Percentiles rank a stretch among this genome's conserved stretches.
Conservation (phyloP, 2,113 vertebrate species). For the Pedetes capensis region DNA sequence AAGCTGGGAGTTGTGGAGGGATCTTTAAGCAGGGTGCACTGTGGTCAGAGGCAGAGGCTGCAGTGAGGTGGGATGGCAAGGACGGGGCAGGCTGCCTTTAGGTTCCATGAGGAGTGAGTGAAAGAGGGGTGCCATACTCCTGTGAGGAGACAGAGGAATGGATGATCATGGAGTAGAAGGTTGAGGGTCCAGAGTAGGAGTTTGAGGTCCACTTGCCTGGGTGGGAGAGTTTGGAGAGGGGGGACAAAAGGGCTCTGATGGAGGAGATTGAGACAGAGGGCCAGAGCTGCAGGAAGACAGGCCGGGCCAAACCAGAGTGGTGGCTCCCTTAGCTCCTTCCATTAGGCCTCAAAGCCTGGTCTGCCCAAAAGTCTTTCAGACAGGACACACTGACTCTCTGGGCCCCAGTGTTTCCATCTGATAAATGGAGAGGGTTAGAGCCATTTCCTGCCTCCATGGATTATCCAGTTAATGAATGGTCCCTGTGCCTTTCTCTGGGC, state of each 20-base stretch:
- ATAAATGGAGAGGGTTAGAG: background rate
- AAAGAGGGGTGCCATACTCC: background rate
- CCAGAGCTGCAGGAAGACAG: background rate
- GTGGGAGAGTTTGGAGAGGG: background rate
- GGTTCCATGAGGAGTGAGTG: background rate
- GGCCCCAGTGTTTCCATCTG: background rate
- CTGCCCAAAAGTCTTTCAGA: background rate
- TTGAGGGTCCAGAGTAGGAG: background rate
- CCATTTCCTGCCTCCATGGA: background rate
- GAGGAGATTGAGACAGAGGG: background rate
- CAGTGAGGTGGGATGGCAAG: fast-evolving
- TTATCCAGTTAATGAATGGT: background rate
- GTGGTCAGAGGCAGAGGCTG: background rate
- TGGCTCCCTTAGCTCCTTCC: background rate
- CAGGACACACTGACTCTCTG: fast-evolving
- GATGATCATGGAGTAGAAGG: background rate
- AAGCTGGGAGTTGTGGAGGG: background rate
- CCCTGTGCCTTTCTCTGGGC: background rate
- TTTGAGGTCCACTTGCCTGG: background rate
- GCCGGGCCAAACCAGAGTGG: fast-evolving
- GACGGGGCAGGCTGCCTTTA: background rate
- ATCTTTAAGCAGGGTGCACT: background rate
- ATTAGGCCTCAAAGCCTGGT: background rate
- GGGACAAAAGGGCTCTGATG: background rate
- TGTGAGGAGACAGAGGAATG: background rate